Percentiles rank a stretch among this genome's conserved stretches.
Conservation (phyloP, 2,797 vertebrate genomes). For the Cuniculus paca region DNA sequence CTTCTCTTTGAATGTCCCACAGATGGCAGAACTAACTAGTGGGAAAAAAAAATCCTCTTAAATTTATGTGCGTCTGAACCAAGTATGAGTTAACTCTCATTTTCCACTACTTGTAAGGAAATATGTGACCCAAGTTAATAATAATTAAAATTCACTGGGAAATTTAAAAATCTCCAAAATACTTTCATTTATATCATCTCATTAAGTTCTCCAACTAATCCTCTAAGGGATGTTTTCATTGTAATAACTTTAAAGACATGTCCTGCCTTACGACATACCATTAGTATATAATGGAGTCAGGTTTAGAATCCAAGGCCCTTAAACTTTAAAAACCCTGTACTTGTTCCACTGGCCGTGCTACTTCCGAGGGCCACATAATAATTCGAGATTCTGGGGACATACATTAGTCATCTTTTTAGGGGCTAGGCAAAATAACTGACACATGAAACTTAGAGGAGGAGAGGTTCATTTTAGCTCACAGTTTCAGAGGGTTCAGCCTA, state of each 20-base stretch:
- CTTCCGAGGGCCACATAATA: neutral
- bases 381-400: neutral
- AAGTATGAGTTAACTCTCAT: neutral
- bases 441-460: neutral
- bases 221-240: neutral
- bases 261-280: neutral
- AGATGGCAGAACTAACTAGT: slow-evolving; percentile 56
- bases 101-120: slow-evolving; percentile 50
- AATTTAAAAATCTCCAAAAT: slow-evolving; percentile 39
- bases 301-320: neutral
- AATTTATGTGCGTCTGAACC: slow-evolving; percentile 28
- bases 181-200: neutral
- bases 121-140: slow-evolving; percentile 37
- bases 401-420: neutral
- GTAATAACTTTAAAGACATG: slow-evolving; percentile 7
- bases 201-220: slow-evolving; percentile 10
- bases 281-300: neutral
- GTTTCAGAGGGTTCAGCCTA: neutral
- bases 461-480: neutral
- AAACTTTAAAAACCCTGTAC: neutral
- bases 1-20: slow-evolving; percentile 54
- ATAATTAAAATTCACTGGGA: slow-evolving; percentile 62
- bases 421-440: neutral
- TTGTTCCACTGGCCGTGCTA: neutral
- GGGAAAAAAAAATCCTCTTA: neutral